Evolutionary conservation across 2,113 vertebrate species (phyloP).

Genomic region (Paralichthys olivaceus): DNA sequence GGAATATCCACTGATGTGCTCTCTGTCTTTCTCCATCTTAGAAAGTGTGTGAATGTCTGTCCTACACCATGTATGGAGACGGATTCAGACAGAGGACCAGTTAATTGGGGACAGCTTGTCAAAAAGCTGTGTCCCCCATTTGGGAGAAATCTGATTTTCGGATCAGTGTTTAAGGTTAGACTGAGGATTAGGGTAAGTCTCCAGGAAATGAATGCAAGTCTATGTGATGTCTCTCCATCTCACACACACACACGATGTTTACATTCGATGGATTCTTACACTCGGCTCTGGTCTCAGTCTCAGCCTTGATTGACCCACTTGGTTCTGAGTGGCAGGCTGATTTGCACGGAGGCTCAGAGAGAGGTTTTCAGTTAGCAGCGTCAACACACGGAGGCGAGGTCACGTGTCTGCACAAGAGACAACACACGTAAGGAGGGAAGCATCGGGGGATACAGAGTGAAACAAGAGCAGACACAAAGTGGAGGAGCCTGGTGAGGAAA

Average conservation of each 20-base stretch:
- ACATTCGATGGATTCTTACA: not conserved
- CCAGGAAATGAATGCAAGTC: not conserved
- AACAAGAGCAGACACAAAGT: not conserved
- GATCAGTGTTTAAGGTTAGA: not conserved
- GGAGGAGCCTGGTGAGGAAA: no score
- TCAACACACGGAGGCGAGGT: not conserved
- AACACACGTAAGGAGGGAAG: no score
- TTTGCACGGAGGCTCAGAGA: slow-evolving; percentile 19
- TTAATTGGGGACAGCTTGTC: not conserved
- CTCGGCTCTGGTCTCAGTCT: slow-evolving; percentile 10
- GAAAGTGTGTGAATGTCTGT: not conserved
- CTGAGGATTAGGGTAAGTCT: not conserved
- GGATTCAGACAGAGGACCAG: not conserved
- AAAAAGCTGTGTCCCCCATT: not conserved
- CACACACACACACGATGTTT: not conserved
- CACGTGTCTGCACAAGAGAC: not conserved
- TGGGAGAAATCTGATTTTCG: not conserved
- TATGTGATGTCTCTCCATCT: not conserved
- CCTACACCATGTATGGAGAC: not conserved
- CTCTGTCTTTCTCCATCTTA: slow-evolving; percentile 7
- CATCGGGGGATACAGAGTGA: no score
- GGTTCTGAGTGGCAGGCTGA: slow-evolving; percentile 32
- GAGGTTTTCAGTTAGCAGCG: not conserved
- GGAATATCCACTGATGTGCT: slow-evolving; percentile 9
- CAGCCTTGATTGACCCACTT: not conserved